Conservation (phyloP, 2,797 vertebrate species). For the Neoniphon sammara region DNA sequence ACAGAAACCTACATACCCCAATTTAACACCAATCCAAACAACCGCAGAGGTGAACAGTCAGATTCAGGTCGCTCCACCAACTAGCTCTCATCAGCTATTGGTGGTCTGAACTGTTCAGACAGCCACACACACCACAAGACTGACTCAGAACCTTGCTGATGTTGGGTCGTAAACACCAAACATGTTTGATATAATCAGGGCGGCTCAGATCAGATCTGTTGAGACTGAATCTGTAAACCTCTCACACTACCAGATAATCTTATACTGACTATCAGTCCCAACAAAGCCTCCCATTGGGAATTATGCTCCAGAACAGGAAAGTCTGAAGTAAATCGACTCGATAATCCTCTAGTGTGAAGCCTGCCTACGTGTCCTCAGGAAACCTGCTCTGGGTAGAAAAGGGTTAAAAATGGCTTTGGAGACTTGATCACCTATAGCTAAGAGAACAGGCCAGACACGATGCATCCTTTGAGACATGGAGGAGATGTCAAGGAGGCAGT, state of each 20-base stretch:
- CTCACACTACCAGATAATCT: constrained; percentile 8
- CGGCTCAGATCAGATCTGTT: background rate
- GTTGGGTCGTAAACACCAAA: constrained; percentile 18
- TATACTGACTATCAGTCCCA: background rate
- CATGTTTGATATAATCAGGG: background rate
- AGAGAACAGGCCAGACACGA: background rate
- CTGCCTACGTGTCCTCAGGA: too few relatives aligned
- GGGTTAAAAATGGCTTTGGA: background rate
- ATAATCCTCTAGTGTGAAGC: too few relatives aligned
- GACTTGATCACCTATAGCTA: background rate
- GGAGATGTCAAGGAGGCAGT: constrained; percentile 1
- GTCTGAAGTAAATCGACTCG: too few relatives aligned
- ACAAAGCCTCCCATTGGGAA: too few relatives aligned
- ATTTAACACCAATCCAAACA: too few relatives aligned
- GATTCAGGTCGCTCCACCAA: too few relatives aligned
- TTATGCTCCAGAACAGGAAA: background rate
- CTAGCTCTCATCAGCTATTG: too few relatives aligned
- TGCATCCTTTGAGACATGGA: background rate
- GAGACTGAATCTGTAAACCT: constrained; percentile 5
- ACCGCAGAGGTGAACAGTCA: too few relatives aligned
- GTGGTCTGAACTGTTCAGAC: too few relatives aligned
- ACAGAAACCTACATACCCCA: too few relatives aligned
- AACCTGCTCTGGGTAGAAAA: background rate
- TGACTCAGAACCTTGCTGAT: too few relatives aligned
- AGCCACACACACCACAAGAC: too few relatives aligned